phyloP scores from a whole-genome alignment of 2,888 invertebrate species.

The Dastarcus helophoroides region DNA sequence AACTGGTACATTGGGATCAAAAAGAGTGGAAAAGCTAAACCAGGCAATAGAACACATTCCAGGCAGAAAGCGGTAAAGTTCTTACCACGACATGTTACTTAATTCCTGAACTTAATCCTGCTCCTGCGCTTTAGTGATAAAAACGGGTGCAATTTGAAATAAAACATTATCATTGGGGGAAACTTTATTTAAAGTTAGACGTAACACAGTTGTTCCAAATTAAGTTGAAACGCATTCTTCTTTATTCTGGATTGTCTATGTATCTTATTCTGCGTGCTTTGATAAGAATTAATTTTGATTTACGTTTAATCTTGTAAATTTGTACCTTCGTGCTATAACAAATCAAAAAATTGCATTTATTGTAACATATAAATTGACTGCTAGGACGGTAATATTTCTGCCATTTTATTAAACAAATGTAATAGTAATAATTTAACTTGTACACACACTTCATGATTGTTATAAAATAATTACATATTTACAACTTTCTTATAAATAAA shows the following conservation, averaged over 20 bases:
- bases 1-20: conserved; percentile 48
- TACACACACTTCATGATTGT: no score
- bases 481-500: no score
- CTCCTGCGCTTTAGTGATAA: not conserved
- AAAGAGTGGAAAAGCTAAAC: conserved; percentile 42
- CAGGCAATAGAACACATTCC: conserved; percentile 39
- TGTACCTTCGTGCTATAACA: conserved; percentile 15
- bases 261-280: no score
- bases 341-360: conserved; percentile 9
- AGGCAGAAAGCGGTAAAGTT: conserved; percentile 46
- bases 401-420: no score
- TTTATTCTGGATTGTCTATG: no score
- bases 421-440: no score
- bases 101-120: not conserved
- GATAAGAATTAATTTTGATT: conserved; percentile 18
- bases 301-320: conserved; percentile 15
- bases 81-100: conserved; percentile 28
- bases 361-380: conserved; percentile 10
- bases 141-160: no score
- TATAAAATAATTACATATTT: no score
- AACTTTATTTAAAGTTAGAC: no score
- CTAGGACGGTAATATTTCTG: conserved; percentile 9
- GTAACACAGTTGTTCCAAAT: no score
- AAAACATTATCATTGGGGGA: no score
- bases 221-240: no score